Evolutionary conservation across 2,888 invertebrate genomes (phyloP).

Genomic region (Sinhomidia bicolor): DNA sequence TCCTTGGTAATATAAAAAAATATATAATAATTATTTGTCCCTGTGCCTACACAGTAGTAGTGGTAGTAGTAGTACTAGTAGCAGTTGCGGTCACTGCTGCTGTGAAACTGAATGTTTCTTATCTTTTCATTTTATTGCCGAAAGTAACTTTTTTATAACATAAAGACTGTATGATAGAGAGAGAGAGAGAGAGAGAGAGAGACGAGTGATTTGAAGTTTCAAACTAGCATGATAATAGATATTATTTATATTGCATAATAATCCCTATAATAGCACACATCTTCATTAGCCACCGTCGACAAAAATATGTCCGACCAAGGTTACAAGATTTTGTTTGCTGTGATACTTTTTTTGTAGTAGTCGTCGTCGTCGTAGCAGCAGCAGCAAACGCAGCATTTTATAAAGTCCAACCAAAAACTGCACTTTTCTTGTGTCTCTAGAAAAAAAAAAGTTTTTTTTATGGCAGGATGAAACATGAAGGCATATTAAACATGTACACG

Average conservation of each 20-base stretch:
- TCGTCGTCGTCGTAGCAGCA: too few species aligned
- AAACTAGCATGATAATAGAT: background rate
- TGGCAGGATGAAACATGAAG: conserved; percentile 29
- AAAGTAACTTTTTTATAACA: too few species aligned
- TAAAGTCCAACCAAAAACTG: background rate
- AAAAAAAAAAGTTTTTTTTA: background rate
- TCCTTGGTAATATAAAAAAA: too few species aligned
- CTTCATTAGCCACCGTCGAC: background rate
- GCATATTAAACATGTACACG: conserved; percentile 30
- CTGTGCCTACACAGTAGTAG: too few species aligned
- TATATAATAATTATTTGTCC: too few species aligned
- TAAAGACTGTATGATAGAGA: background rate
- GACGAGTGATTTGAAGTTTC: background rate
- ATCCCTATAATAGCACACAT: background rate
- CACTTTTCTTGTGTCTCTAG: background rate
- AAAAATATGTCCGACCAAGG: background rate
- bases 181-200: too few species aligned
- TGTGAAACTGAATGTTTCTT: too few species aligned
- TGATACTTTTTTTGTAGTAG: conserved; percentile 13
- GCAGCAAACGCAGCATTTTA: too few species aligned
- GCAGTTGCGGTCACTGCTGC: too few species aligned
- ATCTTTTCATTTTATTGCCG: too few species aligned
- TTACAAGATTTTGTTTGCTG: background rate
- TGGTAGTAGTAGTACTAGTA: too few species aligned
- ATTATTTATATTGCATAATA: background rate